Evolutionary conservation across 2,113 vertebrate species (phyloP), one percentile per base, ranked within the genome.

Genomic region (Leucopsar rothschildi): DNA sequence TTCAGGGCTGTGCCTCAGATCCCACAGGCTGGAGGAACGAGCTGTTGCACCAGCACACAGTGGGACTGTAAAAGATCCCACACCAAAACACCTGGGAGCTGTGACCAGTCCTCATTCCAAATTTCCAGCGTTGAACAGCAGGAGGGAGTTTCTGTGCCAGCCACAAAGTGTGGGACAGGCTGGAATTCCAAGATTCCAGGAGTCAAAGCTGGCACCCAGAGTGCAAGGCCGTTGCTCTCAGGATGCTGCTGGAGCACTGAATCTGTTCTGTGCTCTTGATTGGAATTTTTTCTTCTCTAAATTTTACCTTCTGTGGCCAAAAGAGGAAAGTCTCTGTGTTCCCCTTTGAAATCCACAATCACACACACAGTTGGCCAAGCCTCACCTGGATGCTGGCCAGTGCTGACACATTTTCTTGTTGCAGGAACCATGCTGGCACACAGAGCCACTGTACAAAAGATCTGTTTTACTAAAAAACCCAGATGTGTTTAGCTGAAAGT

Each of bases 381-480:
- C 72, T 88, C 86, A 92, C 92, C 91, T 94, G 94, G 95, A 82
- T 21, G 73, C 65, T 60, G 69, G 95, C 95, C 94, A 97, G 69
- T 4, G 73, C 25, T 81, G 77, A 40, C n/a, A 49, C 5, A 4
- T 90, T 93, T 93, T 73, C 83, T 72, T 16, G 1, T 4, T 39
- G 90, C 55, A 92, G 82, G 85, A 89, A 52, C 87, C 33, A 33
- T 2, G 57, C 76, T 78, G 93, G 91, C 88, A 93, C 71, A 73
- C 42, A 57, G 40, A 95, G 85, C 79, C 91, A 79, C 86, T 82
- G 65, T 3, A 35, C 29, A 44, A 90, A 85, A 94, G 73, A 72
- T 85, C 83, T 89, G 84, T 53, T 95, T 69, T 20, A 66, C 82
- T 86, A 28, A 85, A 95, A 85, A 90, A 47, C 21, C 71, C 90